phyloP scores from a whole-genome alignment of 2,797 vertebrate genomes.

The Spatula versicolor region DNA sequence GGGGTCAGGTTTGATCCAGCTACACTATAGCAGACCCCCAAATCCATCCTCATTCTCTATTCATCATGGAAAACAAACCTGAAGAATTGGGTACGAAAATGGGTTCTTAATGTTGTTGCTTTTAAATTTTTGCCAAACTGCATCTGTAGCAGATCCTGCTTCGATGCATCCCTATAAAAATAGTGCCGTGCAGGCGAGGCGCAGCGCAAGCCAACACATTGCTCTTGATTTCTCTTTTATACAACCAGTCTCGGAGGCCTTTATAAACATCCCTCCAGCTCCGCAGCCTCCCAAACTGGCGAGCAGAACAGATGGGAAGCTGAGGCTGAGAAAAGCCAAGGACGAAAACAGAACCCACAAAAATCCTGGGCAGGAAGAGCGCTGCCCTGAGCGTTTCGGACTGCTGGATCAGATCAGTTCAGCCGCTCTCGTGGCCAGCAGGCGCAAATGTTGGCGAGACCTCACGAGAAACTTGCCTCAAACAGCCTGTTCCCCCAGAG shows the following conservation, averaged over 20 bases:
- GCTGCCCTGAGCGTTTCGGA: fast-evolving
- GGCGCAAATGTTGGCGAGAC: not conserved
- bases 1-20: not conserved
- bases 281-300: not conserved
- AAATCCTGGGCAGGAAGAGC: not conserved
- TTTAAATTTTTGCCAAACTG: not conserved
- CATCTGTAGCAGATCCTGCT: not conserved
- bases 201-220: fast-evolving
- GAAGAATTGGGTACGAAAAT: not conserved
- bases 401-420: not conserved
- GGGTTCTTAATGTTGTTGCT: not conserved
- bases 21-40: not conserved
- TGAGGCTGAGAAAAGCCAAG: not conserved
- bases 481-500: not conserved
- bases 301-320: not conserved
- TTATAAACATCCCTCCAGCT: not conserved
- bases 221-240: not conserved
- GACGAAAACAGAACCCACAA: not conserved
- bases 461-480: fast-evolving
- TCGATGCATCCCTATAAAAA: not conserved
- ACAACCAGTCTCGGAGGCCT: not conserved
- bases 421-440: not conserved
- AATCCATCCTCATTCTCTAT: not conserved
- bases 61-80: not conserved
- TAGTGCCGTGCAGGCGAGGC: fast-evolving